Base-by-base conservation (phyloP, 2,888 invertebrate genomes). In the Dexiosoma caninum region DNA sequence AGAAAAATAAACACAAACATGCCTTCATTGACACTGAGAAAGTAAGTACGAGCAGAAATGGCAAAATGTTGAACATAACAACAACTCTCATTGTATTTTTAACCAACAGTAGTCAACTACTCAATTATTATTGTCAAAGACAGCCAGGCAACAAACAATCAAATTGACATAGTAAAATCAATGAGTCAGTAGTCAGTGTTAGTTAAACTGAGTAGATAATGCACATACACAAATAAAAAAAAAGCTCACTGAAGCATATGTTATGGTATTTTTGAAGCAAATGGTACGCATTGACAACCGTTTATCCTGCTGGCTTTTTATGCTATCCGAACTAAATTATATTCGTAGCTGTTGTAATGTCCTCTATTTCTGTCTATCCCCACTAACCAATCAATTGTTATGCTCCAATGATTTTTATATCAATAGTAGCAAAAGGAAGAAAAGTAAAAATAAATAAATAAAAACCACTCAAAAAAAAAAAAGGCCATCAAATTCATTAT, bases 311-410 rank as follows among this genome's bases (percentile, higher is more conserved):
- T 21, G 32, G 0, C 7, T n/a, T 40, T 19, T 27, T 2, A 40
- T n/a, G 10, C n/a, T 53, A 21, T 32, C 16, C 10, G 14, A 40
- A 27, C 19, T 16, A 51, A 64, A 37, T 37, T 14, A 37, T 49
- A n/a, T n/a, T n/a, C n/a, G n/a, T n/a, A 30, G 35, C 23, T 37
- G 44, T 10, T n/a, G n/a, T n/a, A n/a, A n/a, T 35, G 46, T 46
- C 27, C 27, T 16, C 14, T 6, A 30, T n/a, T 27, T n/a, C n/a
- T 9, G 30, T 1, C 3, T 51, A 21, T 30, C 37, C 53, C 35
- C 66, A 66, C 60, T 60, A 72, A 77, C 72, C 82, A 81, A 83
- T 83, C 83, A 83, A 83, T 81, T 83, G 79, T 71, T 83, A 70
- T 78, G 81, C 83, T 82, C 81, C 79, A 82, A 79, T 82, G 81